Base-by-base conservation (phyloP, 1,140 invertebrate species). In the Chironomus tepperi region DNA sequence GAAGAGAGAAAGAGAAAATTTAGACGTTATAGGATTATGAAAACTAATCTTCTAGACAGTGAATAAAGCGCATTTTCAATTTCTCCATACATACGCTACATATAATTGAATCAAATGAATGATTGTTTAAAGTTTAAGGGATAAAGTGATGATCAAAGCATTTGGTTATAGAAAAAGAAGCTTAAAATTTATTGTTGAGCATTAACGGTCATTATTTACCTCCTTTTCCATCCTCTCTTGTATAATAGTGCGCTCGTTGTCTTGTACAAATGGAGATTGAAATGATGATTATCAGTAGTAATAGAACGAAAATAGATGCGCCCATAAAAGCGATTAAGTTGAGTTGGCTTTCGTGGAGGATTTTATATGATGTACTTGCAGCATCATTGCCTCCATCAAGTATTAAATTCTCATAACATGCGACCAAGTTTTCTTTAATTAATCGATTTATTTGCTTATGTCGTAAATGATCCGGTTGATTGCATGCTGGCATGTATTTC, bases 161-260 rank as follows among this genome's bases (percentile, higher is more conserved):
- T n/a, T n/a, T n/a, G n/a, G n/a, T n/a, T n/a, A n/a, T n/a, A n/a
- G n/a, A n/a, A n/a, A n/a, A n/a, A n/a, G n/a, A n/a, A n/a, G 24
- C 5, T 34, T 34, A 34, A 34, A 34, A 34, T 34, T 34, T 34
- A 34, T 34, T 34, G 24, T 34, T 15, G 47, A 57, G 12, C 47
- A 57, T 57, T 57, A 57, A n/a, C 47, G 24, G n/a, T 18, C 65
- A 70, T 70, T 21, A 70, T 19, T 70, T 70, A 70, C 65, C 65
- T 70, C 65, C 65, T 70, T 70, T 70, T 7, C 65, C 65, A 70
- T 70, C 65, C 65, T 70, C 65, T 10, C 65, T 15, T 5, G 65
- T 70, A 18, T 70, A 70, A 70, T 70, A 70, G 18, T 70, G 65
- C 19, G 65, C 65, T 21, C 65, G 65, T 70, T 70, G 65, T 70